phyloP scores from a whole-genome alignment of 2,888 invertebrate genomes.

The Tachina lurida region DNA sequence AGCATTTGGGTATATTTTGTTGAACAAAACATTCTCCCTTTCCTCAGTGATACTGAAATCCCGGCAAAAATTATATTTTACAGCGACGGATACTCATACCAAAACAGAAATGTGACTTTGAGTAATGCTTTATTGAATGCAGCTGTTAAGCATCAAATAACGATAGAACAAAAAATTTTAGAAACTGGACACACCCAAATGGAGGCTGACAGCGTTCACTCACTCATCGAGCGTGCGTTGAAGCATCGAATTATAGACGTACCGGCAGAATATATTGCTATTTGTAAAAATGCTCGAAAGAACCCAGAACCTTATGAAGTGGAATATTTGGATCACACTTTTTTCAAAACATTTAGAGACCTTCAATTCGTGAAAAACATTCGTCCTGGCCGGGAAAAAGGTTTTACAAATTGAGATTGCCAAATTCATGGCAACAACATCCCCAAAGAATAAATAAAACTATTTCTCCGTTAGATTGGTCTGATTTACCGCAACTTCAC shows the following conservation, averaged over 20 bases:
- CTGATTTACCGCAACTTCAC: constrained; percentile 1
- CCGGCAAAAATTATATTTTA: too few relatives aligned
- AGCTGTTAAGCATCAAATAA: neutral
- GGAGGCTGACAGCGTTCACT: neutral
- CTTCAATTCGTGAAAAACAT: neutral
- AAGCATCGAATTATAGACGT: neutral
- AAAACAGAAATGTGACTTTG: neutral
- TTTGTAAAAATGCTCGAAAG: neutral
- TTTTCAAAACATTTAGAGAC: neutral
- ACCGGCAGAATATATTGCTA: neutral
- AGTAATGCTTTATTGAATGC: neutral
- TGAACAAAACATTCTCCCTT: too few relatives aligned
- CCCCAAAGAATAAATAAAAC: neutral
- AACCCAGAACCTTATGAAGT: neutral
- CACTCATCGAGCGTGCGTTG: neutral
- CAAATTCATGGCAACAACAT: constrained; percentile 11
- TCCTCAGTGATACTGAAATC: too few relatives aligned
- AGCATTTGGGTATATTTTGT: too few relatives aligned
- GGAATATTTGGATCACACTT: neutral
- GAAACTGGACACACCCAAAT: constrained; percentile 10
- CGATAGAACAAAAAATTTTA: constrained; percentile 1
- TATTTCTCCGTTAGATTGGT: neutral
- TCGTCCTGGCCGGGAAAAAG: neutral
- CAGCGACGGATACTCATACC: too few relatives aligned
- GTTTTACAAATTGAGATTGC: constrained; percentile 30